Base-by-base conservation (phyloP, 2,888 invertebrate genomes). In the Agriopis leucophaearia region DNA sequence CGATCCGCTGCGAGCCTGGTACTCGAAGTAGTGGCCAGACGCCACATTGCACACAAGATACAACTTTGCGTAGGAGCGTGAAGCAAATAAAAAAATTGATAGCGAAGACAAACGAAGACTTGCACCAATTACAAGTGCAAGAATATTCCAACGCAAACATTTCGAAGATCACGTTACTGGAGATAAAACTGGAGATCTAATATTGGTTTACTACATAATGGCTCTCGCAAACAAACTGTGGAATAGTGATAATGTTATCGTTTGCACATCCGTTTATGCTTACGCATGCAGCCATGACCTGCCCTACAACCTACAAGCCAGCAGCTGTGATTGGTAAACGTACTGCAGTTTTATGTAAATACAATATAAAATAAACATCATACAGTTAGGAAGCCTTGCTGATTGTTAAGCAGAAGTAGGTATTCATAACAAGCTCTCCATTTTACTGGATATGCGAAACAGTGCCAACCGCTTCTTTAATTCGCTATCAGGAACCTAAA, bases 221-320 rank as follows among this genome's bases (percentile, higher is more conserved):
- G 74, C 74, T 78, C 73, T 81, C 69, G 75, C 76, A 79, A 77
- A 80, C 78, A 82, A 72, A 76, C 80, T 79, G 80, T 81, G 78
- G 78, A 83, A 80, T 78, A 69, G 69, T 83, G 89, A 91, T 91
- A 91, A 86, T 87, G 84, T 84, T 89, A 91, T 92, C 91, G 81
- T 78, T 80, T 84, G 87, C 85, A 88, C 89, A 91, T 93, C 92
- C 92, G 91, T 88, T 89, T 86, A 77, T 86, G 86, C 86, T 89
- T 88, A 88, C 88, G 87, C 90, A 87, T 88, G 81, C 88, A 90
- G 88, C 91, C 92, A 88, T 92, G 92, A 93, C 92, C 92, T 92
- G 89, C 91, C 92, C 90, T 90, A 91, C 88, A 87, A 86, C 92
- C 88, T 90, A 91, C 88, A 86, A 86, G 83, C 86, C 87, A 81